Evolutionary conservation across 2,888 invertebrate species (phyloP).

Genomic region (Metellina segmentata): DNA sequence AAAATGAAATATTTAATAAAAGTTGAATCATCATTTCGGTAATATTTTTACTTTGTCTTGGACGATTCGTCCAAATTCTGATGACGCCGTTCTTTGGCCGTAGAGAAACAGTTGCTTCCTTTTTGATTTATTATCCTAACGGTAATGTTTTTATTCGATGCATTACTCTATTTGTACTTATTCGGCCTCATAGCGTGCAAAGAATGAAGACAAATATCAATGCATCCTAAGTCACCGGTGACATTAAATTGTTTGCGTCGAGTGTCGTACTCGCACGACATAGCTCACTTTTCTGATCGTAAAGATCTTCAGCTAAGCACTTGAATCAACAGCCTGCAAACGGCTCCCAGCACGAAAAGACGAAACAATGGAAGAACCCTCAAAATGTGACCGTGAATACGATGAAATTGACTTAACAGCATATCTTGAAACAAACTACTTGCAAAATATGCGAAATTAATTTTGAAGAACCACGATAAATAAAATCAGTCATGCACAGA

Average conservation of each 20-base stretch:
- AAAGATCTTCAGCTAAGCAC: constrained; percentile 1
- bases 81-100: too few species aligned
- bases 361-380: constrained; percentile 51
- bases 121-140: too few species aligned
- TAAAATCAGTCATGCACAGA: neutral
- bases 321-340: constrained; percentile 6
- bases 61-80: too few species aligned
- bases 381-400: constrained; percentile 3
- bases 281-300: neutral
- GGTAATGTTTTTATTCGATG: neutral
- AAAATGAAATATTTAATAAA: too few species aligned
- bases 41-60: too few species aligned
- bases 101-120: too few species aligned
- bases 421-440: constrained; percentile 2
- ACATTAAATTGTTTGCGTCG: neutral
- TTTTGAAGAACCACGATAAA: neutral
- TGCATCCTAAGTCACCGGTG: neutral
- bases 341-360: neutral
- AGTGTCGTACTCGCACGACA: neutral
- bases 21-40: too few species aligned
- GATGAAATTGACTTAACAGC: constrained; percentile 55
- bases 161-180: neutral
- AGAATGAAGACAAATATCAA: neutral
- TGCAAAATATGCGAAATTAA: neutral
- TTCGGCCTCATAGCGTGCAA: neutral